Conservation (phyloP, 2,888 invertebrate species). For the Lamproptera curius region DNA sequence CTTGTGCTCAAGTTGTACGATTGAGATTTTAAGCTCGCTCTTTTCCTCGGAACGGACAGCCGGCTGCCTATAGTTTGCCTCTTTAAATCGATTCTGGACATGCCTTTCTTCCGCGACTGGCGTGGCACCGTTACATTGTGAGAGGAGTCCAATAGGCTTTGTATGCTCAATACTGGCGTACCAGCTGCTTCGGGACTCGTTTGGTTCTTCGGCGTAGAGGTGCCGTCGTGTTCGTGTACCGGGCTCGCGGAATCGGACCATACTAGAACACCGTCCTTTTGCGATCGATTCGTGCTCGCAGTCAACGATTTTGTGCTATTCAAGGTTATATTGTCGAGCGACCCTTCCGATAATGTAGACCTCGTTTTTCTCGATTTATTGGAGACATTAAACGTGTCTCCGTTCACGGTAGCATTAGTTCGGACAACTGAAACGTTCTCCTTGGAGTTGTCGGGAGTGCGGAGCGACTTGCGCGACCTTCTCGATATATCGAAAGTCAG, state of each 20-base stretch:
- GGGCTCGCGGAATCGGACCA: constrained; percentile 8
- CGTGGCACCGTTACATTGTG: constrained; percentile 33
- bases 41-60: constrained; percentile 28
- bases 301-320: not conserved
- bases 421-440: not conserved
- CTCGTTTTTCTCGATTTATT: constrained; percentile 5
- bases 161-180: constrained; percentile 59
- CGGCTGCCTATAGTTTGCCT: constrained; percentile 46
- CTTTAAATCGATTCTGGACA: constrained; percentile 5
- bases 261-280: not conserved
- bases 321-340: not conserved
- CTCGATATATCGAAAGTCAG: not conserved
- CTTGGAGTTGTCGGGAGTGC: not conserved
- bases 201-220: constrained; percentile 48
- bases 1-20: constrained; percentile 27
- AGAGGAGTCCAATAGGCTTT: constrained; percentile 49
- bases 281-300: not conserved
- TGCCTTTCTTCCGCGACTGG: constrained; percentile 26
- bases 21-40: constrained; percentile 35
- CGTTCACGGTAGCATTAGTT: too few relatives aligned
- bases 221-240: constrained; percentile 30
- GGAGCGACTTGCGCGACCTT: not conserved
- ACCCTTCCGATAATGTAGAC: not conserved
- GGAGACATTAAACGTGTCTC: too few relatives aligned
- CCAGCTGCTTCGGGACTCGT: constrained; percentile 44